A percentile compares a stretch with the other conserved stretches of the same genome.
These are phyloP conservation scores for Trypoxylon attenuatum DNA, from an alignment of 2,888 invertebrate genomes.

Conservation along the genomic window DNA sequence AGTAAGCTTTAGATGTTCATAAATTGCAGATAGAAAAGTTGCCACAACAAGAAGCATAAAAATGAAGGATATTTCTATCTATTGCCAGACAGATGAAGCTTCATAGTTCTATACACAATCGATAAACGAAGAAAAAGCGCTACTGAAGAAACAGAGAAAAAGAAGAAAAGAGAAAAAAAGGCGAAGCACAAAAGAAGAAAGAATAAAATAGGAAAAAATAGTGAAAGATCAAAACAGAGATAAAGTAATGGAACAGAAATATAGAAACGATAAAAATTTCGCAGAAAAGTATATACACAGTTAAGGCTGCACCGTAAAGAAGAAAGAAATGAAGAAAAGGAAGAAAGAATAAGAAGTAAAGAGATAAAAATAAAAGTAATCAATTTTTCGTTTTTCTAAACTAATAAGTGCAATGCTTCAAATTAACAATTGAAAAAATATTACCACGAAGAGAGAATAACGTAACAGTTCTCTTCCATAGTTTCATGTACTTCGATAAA, in stretches of 20 bases:
- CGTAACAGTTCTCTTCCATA: neutral
- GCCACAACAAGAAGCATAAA: neutral
- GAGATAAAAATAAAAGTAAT: conserved; percentile 1
- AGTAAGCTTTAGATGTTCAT: neutral
- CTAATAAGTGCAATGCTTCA: too few relatives aligned
- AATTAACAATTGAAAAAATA: too few relatives aligned
- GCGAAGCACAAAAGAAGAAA: neutral
- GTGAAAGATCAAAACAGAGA: neutral
- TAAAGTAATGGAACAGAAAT: too few relatives aligned
- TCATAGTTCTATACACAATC: neutral
- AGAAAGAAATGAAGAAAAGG: neutral
- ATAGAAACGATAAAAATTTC: neutral
- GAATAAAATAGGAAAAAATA: neutral
- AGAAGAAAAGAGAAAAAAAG: neutral
- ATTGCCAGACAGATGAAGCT: too few relatives aligned
- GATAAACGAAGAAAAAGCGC: neutral
- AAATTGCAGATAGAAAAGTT: neutral
- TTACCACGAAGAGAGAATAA: neutral
- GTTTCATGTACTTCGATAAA: conserved; percentile 1
- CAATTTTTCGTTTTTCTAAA: too few relatives aligned
- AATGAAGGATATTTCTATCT: conserved; percentile 6
- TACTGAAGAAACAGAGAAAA: neutral
- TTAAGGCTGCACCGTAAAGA: neutral
- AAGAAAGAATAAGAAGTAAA: neutral
- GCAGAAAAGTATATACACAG: neutral